Percentiles rank a stretch among this genome's conserved stretches.
phyloP scores from a whole-genome alignment of 2,113 vertebrate genomes.

The Deroptyus accipitrinus region DNA sequence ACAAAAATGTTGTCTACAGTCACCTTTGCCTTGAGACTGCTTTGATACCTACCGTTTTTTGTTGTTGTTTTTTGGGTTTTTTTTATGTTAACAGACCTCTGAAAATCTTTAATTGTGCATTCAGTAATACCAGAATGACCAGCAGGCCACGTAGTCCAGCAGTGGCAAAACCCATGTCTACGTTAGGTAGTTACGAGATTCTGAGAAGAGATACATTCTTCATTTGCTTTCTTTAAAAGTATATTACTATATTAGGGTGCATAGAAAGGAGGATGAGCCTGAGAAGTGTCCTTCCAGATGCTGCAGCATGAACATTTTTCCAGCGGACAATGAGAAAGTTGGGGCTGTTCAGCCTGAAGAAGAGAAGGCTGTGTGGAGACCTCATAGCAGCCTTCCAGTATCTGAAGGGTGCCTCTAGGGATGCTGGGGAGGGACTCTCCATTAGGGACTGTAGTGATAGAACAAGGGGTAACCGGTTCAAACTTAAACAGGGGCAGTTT shows the following conservation, averaged over 20 bases:
- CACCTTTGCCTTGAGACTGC: not conserved
- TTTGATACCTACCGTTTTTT: not conserved
- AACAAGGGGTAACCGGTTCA: no score
- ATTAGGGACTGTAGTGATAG: no score
- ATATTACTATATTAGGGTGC: not conserved
- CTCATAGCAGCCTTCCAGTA: no score
- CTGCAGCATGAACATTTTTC: not conserved
- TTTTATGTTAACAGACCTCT: not conserved
- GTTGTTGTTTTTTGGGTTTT: not conserved
- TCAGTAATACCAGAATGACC: not conserved
- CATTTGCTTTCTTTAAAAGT: not conserved
- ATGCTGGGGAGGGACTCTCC: no score
- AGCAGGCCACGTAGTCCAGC: not conserved
- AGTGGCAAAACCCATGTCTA: fast-evolving
- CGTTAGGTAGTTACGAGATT: fast-evolving
- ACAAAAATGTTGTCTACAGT: not conserved
- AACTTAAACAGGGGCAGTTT: no score
- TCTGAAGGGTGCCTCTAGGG: no score
- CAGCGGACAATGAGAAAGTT: not conserved
- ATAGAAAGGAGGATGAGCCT: not conserved
- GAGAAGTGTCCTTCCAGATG: not conserved
- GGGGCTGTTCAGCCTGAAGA: no score
- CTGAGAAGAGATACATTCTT: not conserved
- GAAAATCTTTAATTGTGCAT: not conserved
- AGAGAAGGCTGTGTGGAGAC: no score